Conservation (phyloP, 2,888 invertebrate genomes). For the Caenorhabditis imperialis region DNA sequence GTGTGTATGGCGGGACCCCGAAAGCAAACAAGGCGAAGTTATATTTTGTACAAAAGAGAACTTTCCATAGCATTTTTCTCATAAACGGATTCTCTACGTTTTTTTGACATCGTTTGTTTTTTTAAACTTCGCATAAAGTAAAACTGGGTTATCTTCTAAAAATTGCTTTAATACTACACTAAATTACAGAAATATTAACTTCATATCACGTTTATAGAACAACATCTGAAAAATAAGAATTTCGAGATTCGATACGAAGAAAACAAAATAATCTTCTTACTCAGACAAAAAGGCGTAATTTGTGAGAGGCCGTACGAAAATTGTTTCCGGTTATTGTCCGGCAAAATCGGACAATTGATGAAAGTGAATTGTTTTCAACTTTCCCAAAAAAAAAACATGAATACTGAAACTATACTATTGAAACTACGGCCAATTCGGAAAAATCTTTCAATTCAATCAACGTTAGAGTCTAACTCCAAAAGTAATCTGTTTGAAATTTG, state of each 20-base stretch:
- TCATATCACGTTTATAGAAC: too few species aligned
- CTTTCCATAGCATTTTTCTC: too few species aligned
- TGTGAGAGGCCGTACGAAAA: slow-evolving; percentile 28
- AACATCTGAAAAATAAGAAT: too few species aligned
- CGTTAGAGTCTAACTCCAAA: not conserved
- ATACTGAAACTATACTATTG: not conserved
- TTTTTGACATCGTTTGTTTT: too few species aligned
- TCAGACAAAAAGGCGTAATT: slow-evolving; percentile 28
- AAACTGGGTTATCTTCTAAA: too few species aligned
- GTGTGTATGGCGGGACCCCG: slow-evolving; percentile 40
- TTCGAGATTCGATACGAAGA: too few species aligned
- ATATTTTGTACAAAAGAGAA: slow-evolving; percentile 25
- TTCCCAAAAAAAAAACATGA: not conserved
- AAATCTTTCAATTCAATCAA: not conserved
- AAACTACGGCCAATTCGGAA: slow-evolving; percentile 1
- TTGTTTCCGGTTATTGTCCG: slow-evolving; percentile 45
- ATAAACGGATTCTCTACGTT: slow-evolving; percentile 19
- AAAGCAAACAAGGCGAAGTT: slow-evolving; percentile 36
- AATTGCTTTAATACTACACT: too few species aligned
- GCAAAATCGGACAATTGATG: slow-evolving; percentile 21
- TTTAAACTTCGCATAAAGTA: too few species aligned
- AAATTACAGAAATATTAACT: too few species aligned
- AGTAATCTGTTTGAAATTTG: slow-evolving; percentile 29
- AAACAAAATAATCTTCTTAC: too few species aligned
- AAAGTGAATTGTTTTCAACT: slow-evolving; percentile 23